Base-by-base conservation (phyloP, 64 coral and sea anemone species). In the Hydrozoanthus tunicans region DNA sequence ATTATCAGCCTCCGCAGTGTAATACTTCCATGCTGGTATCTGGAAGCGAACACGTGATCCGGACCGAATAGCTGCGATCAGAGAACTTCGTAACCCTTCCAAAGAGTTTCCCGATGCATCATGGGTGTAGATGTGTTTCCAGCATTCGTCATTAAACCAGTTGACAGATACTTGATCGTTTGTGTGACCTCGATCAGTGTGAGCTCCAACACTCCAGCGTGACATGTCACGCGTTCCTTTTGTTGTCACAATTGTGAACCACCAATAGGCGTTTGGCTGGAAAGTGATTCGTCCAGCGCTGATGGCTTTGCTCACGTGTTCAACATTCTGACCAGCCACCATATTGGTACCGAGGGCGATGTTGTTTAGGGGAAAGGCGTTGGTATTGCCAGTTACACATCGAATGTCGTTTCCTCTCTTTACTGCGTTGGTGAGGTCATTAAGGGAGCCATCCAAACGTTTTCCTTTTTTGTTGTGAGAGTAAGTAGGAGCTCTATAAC, bases 201-300 rank as follows among this genome's bases (percentile, higher is more conserved):
- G 95, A 64, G n/a, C 32, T 72, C 92, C 95, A 24, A 90, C 95
- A 79, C 32, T 89, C 95, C 95, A 97, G 57, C 95, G 95, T 91
- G 95, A 97, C 95, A 94, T 97, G 92, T 97, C 95, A 91, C 95
- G 92, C 59, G 59, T 94, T 92, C 95, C 95, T 20, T 52, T 79
- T 9, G 95, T 94, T 64, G 85, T 92, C 43, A 94, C 72, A 6
- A 94, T 79, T 51, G 83, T 89, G 70, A 97, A 94, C 92, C 92
- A 94, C 95, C 95, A 94, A 23, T 97, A 97, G 3, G 92, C 89
- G 51, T 97, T 94, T 32, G 51, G 20, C 27, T 94, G 92, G 75
- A 94, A 97, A 17, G 11, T 54, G 15, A 97, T 64, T 15, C 7
- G 53, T 25, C 59, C 69, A 7, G 60, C 67, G 7, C 6, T 53